phyloP scores from a whole-genome alignment of 2,113 vertebrate species.

The Oenanthe oenanthe region DNA sequence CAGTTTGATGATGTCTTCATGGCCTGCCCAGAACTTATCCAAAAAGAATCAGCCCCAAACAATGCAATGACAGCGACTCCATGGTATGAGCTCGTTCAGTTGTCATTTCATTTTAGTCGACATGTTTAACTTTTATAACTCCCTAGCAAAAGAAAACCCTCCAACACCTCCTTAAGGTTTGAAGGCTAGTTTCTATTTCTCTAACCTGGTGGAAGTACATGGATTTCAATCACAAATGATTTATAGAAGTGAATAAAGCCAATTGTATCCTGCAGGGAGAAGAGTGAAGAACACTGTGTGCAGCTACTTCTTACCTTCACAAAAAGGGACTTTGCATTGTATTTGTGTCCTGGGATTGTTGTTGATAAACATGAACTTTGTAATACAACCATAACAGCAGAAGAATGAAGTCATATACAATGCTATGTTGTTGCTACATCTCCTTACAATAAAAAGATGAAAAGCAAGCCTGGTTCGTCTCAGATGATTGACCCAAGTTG shows the following conservation, averaged over 20 bases:
- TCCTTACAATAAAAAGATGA: neutral
- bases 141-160: neutral
- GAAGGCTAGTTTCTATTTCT: neutral
- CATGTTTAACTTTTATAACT: neutral
- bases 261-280: neutral
- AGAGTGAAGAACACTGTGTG: neutral
- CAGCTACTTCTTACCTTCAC: neutral
- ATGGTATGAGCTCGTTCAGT: neutral
- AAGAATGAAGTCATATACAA: neutral
- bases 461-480: neutral
- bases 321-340: neutral
- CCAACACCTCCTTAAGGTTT: neutral
- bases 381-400: neutral
- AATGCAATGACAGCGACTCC: neutral
- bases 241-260: neutral
- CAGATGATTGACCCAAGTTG: neutral
- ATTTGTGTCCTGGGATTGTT: neutral
- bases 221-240: neutral
- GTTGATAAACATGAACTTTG: neutral
- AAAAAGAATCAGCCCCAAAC: neutral
- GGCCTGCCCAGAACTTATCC: neutral
- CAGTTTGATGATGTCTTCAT: neutral
- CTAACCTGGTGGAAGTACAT: neutral
- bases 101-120: neutral
- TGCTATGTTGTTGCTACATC: neutral